Evolutionary conservation across 2,113 vertebrate genomes (phyloP).

Genomic region (Eurystomus gularis): DNA sequence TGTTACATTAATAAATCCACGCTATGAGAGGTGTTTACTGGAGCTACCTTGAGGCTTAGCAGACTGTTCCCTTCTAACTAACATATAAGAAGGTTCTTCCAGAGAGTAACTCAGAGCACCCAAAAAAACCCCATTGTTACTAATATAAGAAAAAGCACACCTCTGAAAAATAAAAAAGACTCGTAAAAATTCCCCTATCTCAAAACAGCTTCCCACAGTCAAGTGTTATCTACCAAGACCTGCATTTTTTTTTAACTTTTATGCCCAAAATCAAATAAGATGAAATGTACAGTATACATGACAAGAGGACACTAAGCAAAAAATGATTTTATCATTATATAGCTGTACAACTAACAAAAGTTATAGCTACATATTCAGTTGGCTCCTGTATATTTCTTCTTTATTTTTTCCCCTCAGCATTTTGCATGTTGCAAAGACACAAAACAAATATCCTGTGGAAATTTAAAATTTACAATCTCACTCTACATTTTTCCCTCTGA

Average conservation of each 20-base stretch:
- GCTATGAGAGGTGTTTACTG: accelerated
- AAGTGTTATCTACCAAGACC: background rate
- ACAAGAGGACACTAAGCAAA: background rate
- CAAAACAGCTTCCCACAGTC: background rate
- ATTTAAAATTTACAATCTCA: background rate
- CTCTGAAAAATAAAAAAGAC: background rate
- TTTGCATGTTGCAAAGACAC: background rate
- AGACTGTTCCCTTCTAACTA: background rate
- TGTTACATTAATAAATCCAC: background rate
- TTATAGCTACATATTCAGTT: background rate
- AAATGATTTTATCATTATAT: background rate
- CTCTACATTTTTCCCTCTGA: background rate
- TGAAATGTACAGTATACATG: background rate
- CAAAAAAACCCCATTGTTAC: background rate
- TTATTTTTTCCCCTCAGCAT: background rate
- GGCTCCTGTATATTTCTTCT: background rate
- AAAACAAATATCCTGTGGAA: background rate
- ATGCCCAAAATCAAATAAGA: background rate
- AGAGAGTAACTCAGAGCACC: background rate
- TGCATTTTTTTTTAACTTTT: background rate
- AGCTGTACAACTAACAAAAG: background rate
- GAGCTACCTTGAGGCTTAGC: background rate
- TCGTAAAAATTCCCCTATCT: background rate
- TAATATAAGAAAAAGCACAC: background rate
- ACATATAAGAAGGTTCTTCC: background rate